Evolutionary conservation across 2,113 vertebrate genomes (phyloP), one percentile per base, ranked within the genome.

Genomic region (Perccottus glenii): DNA sequence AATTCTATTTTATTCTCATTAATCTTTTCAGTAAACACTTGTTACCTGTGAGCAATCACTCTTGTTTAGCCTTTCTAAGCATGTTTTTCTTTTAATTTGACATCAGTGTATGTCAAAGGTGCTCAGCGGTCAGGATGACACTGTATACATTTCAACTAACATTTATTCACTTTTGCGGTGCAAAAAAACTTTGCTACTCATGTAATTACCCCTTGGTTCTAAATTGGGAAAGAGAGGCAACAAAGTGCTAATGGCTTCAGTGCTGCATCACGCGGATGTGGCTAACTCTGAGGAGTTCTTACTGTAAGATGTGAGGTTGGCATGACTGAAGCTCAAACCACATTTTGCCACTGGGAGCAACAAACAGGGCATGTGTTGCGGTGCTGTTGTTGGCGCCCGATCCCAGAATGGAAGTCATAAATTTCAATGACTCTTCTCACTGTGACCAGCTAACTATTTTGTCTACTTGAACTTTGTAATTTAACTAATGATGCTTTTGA

Each of bases 241-340:
- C 53, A 42, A 11, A n/a, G 60, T 67, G 53, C 64, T 51, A 43
- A 70, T 72, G 55, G 40, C 47, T 51, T 44, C 45, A 47, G 57
- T 57, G 63, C 43, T 69, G 70, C 59, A 75, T 56, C 73, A 36
- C 7, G 27, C 43, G 72, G 85, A 84, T 87, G 85, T 84, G 78
- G 81, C 49, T 14, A 49, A 42, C 59, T 60, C 16, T 65, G 72
- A 81, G 45, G 60, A 51, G 64, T 27, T 64, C 60, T 83, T 78
- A 75, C 77, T 66, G 77, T 78, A 81, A 82, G 68, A 75, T 79
- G 53, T 55, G 49, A 75, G 72, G 70, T 68, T 40, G 67, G 80
- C 84, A 74, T 58, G 80, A 86, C 70, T 76, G 56, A 64, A 68
- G 45, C 73, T 64, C 19, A 70, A 71, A 85, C 82, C 87, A 73